These are phyloP conservation scores for Dryobates pubescens DNA, from an alignment of 2,797 vertebrate species.

Conservation along the genomic window DNA sequence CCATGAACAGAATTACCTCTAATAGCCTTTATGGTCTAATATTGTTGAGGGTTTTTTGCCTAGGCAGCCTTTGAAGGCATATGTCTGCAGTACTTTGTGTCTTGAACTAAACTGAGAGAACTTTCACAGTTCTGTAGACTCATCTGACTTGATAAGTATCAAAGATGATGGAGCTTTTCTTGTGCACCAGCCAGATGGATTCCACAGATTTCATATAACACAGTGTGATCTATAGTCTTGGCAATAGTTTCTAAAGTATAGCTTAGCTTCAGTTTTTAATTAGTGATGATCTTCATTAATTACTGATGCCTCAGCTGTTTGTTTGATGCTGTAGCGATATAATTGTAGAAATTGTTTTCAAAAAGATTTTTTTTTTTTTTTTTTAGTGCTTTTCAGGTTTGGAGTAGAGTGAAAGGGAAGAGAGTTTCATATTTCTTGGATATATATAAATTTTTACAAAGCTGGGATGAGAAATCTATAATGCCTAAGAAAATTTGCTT, in stretches of 20 bases:
- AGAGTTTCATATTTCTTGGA: not conserved
- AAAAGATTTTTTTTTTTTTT: not conserved
- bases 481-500: not conserved
- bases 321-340: not conserved
- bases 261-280: not conserved
- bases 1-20: not conserved
- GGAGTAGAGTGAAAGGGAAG: not conserved
- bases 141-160: constrained; percentile 22
- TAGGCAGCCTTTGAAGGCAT: not conserved
- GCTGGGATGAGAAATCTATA: not conserved
- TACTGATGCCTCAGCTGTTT: not conserved
- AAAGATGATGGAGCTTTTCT: constrained; percentile 1
- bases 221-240: not conserved
- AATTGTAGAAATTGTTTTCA: not conserved
- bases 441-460: not conserved
- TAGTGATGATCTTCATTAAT: not conserved
- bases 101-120: constrained; percentile 36
- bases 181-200: not conserved
- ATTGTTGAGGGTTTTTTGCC: not conserved
- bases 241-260: not conserved
- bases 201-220: not conserved
- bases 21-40: not conserved
- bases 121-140: constrained; percentile 31
- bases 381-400: not conserved
- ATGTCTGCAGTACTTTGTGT: not conserved